A percentile compares a stretch with the other conserved stretches of the same genome.
These are phyloP conservation scores for Tinea pellionella DNA, from an alignment of 2,888 invertebrate species.

Conservation along the genomic window DNA sequence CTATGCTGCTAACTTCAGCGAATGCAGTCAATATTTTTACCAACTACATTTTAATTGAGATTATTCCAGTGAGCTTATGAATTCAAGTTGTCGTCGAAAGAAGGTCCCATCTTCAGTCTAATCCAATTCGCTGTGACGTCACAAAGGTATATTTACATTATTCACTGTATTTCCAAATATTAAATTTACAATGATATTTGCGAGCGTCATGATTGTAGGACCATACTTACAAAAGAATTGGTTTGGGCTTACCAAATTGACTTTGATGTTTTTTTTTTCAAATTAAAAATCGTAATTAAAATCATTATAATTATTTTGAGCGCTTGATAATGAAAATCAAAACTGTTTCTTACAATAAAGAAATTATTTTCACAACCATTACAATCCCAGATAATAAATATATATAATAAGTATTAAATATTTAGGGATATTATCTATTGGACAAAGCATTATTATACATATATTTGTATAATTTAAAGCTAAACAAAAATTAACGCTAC, in stretches of 20 bases:
- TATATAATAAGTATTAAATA: not conserved
- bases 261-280: too few relatives aligned
- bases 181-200: conserved; percentile 20
- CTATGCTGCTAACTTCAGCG: too few relatives aligned
- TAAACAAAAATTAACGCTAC: too few relatives aligned
- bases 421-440: not conserved
- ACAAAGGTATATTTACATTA: not conserved
- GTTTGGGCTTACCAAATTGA: too few relatives aligned
- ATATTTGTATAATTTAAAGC: not conserved
- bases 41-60: too few relatives aligned
- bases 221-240: not conserved
- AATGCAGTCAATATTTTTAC: too few relatives aligned
- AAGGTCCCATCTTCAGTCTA: too few relatives aligned
- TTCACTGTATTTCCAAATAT: conserved; percentile 1
- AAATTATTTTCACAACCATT: conserved; percentile 41
- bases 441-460: not conserved
- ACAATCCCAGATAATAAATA: conserved; percentile 26
- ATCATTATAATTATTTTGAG: too few relatives aligned
- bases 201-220: not conserved
- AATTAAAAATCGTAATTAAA: too few relatives aligned
- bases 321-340: too few relatives aligned
- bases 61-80: too few relatives aligned
- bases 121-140: not conserved
- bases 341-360: not conserved
- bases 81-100: too few relatives aligned